Base-by-base conservation (phyloP, 2,797 vertebrate species). In the Botia kubotai region DNA sequence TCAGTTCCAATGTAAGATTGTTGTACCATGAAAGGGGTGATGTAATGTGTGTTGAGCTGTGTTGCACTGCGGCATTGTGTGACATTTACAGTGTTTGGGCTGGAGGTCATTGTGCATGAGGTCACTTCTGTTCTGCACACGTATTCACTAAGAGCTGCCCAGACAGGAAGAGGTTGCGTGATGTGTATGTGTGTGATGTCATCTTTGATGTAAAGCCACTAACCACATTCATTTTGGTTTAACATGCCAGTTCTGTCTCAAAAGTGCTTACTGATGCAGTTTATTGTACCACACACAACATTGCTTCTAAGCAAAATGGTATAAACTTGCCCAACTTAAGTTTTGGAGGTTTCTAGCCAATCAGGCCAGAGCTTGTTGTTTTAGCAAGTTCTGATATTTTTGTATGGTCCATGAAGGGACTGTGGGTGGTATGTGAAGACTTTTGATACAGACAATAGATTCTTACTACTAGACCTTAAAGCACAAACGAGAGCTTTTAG, bases 101-200 rank as follows among this genome's bases (percentile, higher is more conserved):
- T 48, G 6, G 66, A 70, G 69, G 52, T 69, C 53, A 77, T 57
- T 8, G 3, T 48, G 58, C 19, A 21, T 78, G 23, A 48, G 53
- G 17, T 78, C 66, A 78, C 53, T 29, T 57, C 50, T 68, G 68
- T 14, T 14, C 26, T 43, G 16, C 12, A 68, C 21, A 26, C 23
- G 23, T 26, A 26, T 26, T 26, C 23, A 26, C 23, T 26, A 33
- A 33, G 33, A 33, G 33, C 33, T 33, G 33, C 33, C 33, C 33
- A 33, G 33, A 16, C 14, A 16, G 14, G 53, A 19, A n/a, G 7
- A 19, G 17, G 17, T n/a, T 57, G 53, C 3, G 53, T 55, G 7
- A 55, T 55, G 6, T 55, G 53, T 55, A 55, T 16, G 33, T 39
- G 36, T 19, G 7, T 2, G 19, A 17, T 53, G 16, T 53, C 52